Percentiles rank a stretch among this genome's conserved stretches.
Conservation (phyloP, 2,113 vertebrate genomes). For the Puffinus mauretanicus region DNA sequence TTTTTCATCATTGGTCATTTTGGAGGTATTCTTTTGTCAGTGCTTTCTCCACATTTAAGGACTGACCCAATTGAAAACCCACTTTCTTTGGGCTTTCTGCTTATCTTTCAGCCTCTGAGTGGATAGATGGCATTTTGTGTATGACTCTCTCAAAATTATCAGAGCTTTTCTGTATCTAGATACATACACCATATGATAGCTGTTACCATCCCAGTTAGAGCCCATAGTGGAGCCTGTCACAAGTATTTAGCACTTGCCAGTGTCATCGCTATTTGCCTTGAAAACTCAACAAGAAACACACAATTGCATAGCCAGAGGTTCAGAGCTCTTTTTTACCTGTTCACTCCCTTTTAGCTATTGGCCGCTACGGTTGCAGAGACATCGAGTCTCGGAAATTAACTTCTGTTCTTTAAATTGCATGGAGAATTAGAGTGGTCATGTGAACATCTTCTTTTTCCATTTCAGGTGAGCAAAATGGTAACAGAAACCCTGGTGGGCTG, state of each 20-base stretch:
- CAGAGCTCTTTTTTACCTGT: not conserved
- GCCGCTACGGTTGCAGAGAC: not conserved
- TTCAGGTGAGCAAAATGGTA: constrained; percentile 97
- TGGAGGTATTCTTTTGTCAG: not conserved
- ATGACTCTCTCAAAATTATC: not conserved
- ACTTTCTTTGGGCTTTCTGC: not conserved
- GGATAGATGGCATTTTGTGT: not conserved
- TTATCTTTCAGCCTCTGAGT: not conserved
- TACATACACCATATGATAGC: not conserved
- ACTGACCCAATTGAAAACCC: not conserved
- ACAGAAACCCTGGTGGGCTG: constrained; percentile 94
- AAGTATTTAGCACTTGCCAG: not conserved
- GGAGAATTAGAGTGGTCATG: not conserved
- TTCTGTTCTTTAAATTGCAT: not conserved
- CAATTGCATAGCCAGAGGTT: not conserved
- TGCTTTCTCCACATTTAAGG: not conserved
- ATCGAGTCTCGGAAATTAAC: not conserved
- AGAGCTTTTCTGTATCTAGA: not conserved
- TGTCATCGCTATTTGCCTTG: not conserved
- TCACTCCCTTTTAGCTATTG: not conserved
- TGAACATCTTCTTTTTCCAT: not conserved
- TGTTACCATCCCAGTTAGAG: not conserved
- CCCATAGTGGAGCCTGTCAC: not conserved
- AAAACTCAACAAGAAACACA: not conserved
- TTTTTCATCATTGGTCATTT: not conserved